Evolutionary conservation across 2,113 vertebrate species (phyloP), one percentile per base, ranked within the genome.

Genomic region (cattle (Bos taurus)): DNA sequence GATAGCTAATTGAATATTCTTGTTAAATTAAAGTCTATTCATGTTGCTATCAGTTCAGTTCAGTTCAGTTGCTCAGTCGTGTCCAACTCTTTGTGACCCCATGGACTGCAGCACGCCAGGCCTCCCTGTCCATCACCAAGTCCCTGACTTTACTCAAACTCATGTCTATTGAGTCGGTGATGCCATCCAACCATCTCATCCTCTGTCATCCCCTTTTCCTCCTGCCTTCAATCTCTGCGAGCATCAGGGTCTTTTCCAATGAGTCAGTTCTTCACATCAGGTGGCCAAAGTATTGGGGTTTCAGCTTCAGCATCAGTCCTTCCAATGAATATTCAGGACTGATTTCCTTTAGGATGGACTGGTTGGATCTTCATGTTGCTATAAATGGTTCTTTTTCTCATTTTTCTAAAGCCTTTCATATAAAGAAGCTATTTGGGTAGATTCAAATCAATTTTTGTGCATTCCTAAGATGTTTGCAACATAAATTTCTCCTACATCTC

Each of bases 1-100:
- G 43, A 43, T 50, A 86, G 23, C 89, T 97, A 95, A 97, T 97
- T 19, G 59, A 91, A 92, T 88, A 85, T 95, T 94, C 54, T 88
- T 60, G 80, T 77, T 91, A 59, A 92, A 95, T 54, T 90, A 92
- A 96, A 43, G 6, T 90, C 90, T 95, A 81, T 74, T 96, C 16
- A 85, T 88, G 25, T 94, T 85, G 33, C 23, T 95, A 1, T 94
- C 64, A 67, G 15, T 64, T 56, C 56, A 23, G 23, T 57, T 57
- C 23, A 57, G 23, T 59, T 67, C 33, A 67, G 64, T 67, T 2
- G 0, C 33, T 67, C 33, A 67, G 64, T 67, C 8, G 0, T 19
- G 8, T 67, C 19, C 21, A 5, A 36, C 67, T 71, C 9, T n/a
- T 67, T 71, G 19, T 36, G n/a, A 6, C 5, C 67, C 67, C 9